Base-by-base conservation (phyloP, 2,113 vertebrate species). In the Colossoma macropomum region DNA sequence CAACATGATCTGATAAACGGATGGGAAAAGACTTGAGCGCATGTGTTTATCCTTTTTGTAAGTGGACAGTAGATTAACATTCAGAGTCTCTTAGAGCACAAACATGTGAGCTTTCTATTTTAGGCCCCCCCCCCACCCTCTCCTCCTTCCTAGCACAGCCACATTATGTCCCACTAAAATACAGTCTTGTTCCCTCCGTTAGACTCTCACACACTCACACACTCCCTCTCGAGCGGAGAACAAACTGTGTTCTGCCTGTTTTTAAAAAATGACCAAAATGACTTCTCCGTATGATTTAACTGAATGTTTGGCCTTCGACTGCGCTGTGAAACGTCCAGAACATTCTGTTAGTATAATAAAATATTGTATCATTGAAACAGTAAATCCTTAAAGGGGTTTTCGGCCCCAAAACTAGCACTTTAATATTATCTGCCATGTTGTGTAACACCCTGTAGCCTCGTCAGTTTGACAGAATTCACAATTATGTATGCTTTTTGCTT, bases 101-200 rank as follows among this genome's bases (percentile, higher is more conserved):
- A 76, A 83, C 73, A 68, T 73, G 74, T 79, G 70, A 81, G 71
- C 13, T 68, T 80, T 69, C 77, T 87, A 83, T 87, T 79, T 82
- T 85, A 65, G 62, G 52, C 48, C 32, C 41, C 30, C 30, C 50
- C 50, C n/a, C n/a, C n/a, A 15, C 50, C 50, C 16, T 62, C 63
- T 74, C 41, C 62, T 59, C 54, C 60, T 65, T 75, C 50, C 50
- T 15, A 85, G 73, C 62, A 25, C 45, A 48, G 41, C 68, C 45
- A 30, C 76, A 80, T 69, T 71, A 41, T 23, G 19, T 63, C 15
- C 23, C 25, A 45, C 52, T 52, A 52, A 86, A 86, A 82, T 50
- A 79, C 76, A 81, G 62, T 28, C 62, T 65, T 30, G 1, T 23
- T 82, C 30, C 41, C 56, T 71, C 63, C 30, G 28, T 54, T 60